Percentiles rank a stretch among this genome's conserved stretches.
Conservation (phyloP, 2,113 vertebrate genomes). For the Uria lomvia region DNA sequence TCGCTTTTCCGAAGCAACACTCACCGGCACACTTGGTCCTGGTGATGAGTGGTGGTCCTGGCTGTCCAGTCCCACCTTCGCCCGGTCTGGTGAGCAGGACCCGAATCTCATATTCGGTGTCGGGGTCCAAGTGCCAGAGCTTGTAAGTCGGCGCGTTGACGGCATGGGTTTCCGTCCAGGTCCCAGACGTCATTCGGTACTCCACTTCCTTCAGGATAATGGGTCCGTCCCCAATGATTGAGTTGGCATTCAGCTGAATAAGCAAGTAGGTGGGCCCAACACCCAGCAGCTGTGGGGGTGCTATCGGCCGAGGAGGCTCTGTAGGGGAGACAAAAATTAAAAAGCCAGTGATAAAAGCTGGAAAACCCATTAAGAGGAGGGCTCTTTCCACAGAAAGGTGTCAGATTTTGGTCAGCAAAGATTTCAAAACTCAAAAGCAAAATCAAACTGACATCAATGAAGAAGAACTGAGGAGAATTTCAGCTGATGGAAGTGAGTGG, state of each 20-base stretch:
- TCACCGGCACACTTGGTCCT: conserved; percentile 97
- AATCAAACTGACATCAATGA: not conserved
- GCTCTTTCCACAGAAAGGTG: not conserved
- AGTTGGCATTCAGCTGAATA: conserved; percentile 97
- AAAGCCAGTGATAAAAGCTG: not conserved
- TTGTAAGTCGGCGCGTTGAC: conserved; percentile 97
- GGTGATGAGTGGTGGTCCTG: conserved; percentile 92
- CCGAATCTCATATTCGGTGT: conserved; percentile 95
- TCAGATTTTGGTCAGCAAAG: not conserved
- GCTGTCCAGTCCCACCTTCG: conserved; percentile 91
- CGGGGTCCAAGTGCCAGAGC: conserved; percentile 96
- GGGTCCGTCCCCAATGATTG: conserved; percentile 96
- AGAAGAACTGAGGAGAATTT: not conserved
- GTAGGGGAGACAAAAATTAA: not conserved
- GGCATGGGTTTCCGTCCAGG: conserved; percentile 95
- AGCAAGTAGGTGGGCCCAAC: conserved; percentile 95
- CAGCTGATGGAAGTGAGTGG: not conserved
- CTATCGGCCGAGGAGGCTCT: conserved; percentile 96
- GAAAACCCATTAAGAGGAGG: not conserved
- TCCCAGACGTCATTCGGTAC: conserved; percentile 95
- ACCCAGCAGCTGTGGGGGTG: conserved; percentile 91
- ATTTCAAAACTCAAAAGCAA: not conserved
- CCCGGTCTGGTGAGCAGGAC: conserved; percentile 93
- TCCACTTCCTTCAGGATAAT: conserved; percentile 98
- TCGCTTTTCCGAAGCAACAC: not conserved